Base-by-base conservation (phyloP, 2,797 vertebrate genomes). In the Oophaga sylvatica region DNA sequence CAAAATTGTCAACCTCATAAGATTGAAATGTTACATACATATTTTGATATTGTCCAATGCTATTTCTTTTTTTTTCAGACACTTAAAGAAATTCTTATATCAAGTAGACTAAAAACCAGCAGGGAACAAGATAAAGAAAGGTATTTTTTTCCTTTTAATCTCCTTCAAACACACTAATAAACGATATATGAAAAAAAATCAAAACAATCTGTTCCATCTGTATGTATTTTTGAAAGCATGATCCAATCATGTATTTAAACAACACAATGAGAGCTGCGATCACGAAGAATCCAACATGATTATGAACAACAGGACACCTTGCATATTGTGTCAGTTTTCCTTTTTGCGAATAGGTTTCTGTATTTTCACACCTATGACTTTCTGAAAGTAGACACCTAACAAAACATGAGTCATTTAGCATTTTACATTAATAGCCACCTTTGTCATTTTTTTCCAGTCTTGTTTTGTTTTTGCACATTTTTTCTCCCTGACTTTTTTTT, bases 1-100 rank as follows among this genome's bases (percentile, higher is more conserved):
- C 45, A 48, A 70, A 75, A n/a, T 75, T 75, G 11, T 19, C 3
- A 13, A 75, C 67, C 17, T 35, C 45, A 6, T 17, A 45, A 5
- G 20, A 75, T 22, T 75, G 6, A 75, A 48, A 53, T 75, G 1
- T 22, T 48, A 22, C 20, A 48, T 48, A 22, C 20, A 48, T 48
- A 6, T 75, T 59, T 75, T 76, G 5, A 26, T 56, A 3, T 29
- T 41, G 35, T 41, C 35, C 35, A 41, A 41, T 41, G 35, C 35
- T 3, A 3, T 41, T 41, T 41, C 35, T 31, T 20, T 70, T 75
- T 80, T 45, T 76, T 75, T 1, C 26, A 88, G 87, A 45, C 83
- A 45, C 5, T 88, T 17, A 81, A 68, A 81, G 68, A 88, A 48
- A 73, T 78, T 56, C 41, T 62, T 48, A 62, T 41, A 76, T 88